Evolutionary conservation across 30 jellyfish, hydroid and myxozoan species (phyloP), one percentile per base, ranked within the genome.

Genomic region (Calvadosia cruxmelitensis): DNA sequence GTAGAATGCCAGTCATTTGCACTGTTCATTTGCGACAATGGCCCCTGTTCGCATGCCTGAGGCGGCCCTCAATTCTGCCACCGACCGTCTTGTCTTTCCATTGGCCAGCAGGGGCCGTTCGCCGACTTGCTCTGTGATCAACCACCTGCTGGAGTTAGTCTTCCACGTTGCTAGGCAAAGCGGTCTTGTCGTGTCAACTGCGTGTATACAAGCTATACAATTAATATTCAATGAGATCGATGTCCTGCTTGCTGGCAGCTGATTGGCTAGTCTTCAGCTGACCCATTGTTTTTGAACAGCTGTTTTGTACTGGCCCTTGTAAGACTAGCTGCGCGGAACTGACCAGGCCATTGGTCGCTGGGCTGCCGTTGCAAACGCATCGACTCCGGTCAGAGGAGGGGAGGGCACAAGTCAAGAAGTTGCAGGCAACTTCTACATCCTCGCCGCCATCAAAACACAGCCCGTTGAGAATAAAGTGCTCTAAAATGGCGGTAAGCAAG

Each of bases 341-440:
- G 83, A 34, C 33, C 67, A 74, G 64, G 83, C 32, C 79, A 61
- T 3, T 29, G 33, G 72, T 70, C 69, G 53, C 29, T 27, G 49
- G 63, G 67, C 74, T 74, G 73, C 67, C 75, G 64, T 80, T 78
- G 64, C 52, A 80, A 64, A 36, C 57, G 84, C 68, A 72, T 33
- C 78, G 61, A 29, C 34, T 68, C n/a, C n/a, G n/a, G n/a, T n/a
- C 57, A 42, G 57, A 20, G 15, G 15, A 42, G 57, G 10, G 20
- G 15, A 42, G 20, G 57, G 80, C 88, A 26, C 61, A 34, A 27
- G 73, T 81, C 53, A 31, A 52, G 94, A 82, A 82, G 94, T 82
- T 82, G 94, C 94, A 7, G 86, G 86, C 88, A 63, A 82, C 94
- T 82, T 82, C 94, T 67, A 33, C 27, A 53, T 34, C 20, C 57